Evolutionary conservation across 2,113 vertebrate genomes (phyloP), one percentile per base, ranked within the genome.

Genomic region (Pyrgilauda ruficollis): DNA sequence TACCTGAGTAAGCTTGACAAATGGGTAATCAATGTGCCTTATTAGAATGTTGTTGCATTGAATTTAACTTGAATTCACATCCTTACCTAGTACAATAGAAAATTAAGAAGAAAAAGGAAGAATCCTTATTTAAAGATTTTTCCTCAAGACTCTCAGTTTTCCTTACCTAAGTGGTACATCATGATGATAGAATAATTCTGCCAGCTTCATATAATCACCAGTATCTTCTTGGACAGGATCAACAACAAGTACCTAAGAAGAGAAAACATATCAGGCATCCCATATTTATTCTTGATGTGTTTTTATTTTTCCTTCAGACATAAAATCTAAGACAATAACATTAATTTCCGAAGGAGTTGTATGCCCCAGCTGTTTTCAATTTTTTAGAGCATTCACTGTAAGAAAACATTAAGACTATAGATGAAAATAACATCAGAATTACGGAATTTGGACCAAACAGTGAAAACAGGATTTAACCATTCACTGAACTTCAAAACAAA

Each of bases 81-180:
- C 31, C 73, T 73, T 69, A 44, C 33, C 26, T 33, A 64, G 41
- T 0, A n/a, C 20, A 72, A 70, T 0, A 56, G 26, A 84, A 83
- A 16, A 62, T 37, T 50, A 80, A 47, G 23, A 66, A 41, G 8
- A 8, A 37, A 79, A 89, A 63, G 20, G 77, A 70, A 91, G 24
- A 4, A 87, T 50, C 17, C 12, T 78, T 68, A 39, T 67, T 84
- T 31, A 39, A 90, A 88, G 19, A 67, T 30, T 75, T 55, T 61
- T 59, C 64, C 70, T 81, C 49, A 59, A 56, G 31, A 52, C 10
- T 33, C 79, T 11, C 7, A 58, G 30, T 28, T 96, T 90, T 63
- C 82, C 96, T 96, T 98, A 99, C 99, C 99, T 98, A 93, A 99
- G 97, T 78, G 99, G 99, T 84, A 99, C 96, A 95, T 98, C 98